phyloP scores from a whole-genome alignment of 2,797 vertebrate species.

The Cyclopterus lumpus region DNA sequence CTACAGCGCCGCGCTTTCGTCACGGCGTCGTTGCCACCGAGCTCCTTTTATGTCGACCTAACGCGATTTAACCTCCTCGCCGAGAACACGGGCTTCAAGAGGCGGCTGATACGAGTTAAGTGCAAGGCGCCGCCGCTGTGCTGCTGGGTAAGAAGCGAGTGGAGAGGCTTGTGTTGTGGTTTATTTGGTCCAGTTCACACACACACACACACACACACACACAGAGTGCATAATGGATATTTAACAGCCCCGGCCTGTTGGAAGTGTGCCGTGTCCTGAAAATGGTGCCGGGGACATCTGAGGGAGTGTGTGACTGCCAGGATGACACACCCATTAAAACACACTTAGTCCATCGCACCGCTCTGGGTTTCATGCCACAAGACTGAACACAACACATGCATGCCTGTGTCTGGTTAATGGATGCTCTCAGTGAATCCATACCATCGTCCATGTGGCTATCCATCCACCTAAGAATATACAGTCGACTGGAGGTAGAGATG shows the following conservation, averaged over 20 bases:
- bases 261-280: slow-evolving; percentile 62
- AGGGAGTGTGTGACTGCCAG: slow-evolving; percentile 60
- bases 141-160: slow-evolving; percentile 26
- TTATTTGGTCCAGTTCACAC: slow-evolving; percentile 69
- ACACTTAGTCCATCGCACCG: slow-evolving; percentile 64
- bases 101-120: slow-evolving; percentile 50
- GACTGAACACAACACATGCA: slow-evolving; percentile 36
- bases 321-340: slow-evolving; percentile 73
- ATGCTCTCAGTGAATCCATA: slow-evolving; percentile 7
- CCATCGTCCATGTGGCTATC: slow-evolving; percentile 8
- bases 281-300: slow-evolving; percentile 56
- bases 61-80: slow-evolving; percentile 42
- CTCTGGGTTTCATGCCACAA: slow-evolving; percentile 44
- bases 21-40: not conserved
- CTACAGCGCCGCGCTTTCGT: slow-evolving; percentile 7
- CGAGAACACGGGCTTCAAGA: slow-evolving; percentile 11
- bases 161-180: slow-evolving; percentile 37
- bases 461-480: slow-evolving; percentile 5
- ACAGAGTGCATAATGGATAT: slow-evolving; percentile 71
- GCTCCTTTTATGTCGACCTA: slow-evolving; percentile 29
- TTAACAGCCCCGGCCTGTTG: slow-evolving; percentile 71
- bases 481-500: not conserved
- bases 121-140: slow-evolving; percentile 4
- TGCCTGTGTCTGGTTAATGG: slow-evolving; percentile 17
- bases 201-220: slow-evolving; percentile 47